Conservation (phyloP, 2,797 vertebrate genomes). For the Tragelaphus oryx region DNA sequence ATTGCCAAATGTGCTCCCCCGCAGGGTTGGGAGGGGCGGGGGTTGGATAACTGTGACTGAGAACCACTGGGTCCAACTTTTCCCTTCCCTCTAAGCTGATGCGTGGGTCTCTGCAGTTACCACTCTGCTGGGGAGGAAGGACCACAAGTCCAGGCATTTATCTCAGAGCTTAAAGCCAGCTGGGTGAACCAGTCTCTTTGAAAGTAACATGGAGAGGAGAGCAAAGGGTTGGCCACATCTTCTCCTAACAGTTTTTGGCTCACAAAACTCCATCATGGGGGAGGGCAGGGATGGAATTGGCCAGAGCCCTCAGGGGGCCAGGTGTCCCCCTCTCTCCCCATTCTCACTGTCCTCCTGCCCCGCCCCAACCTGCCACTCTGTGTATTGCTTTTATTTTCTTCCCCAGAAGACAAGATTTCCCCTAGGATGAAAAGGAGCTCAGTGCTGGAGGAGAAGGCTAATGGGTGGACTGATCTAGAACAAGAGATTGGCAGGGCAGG, state of each 20-base stretch:
- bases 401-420: not conserved
- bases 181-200: not conserved
- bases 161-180: not conserved
- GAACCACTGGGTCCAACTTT: not conserved
- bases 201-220: not conserved
- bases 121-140: not conserved
- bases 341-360: not conserved
- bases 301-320: not conserved
- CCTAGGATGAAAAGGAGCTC: not conserved
- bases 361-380: not conserved
- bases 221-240: not conserved
- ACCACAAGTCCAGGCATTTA: not conserved
- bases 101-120: not conserved
- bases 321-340: not conserved
- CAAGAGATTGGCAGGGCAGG: not conserved
- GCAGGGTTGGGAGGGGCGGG: accelerated
- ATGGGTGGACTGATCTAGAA: not conserved
- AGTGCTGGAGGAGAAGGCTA: not conserved
- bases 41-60: not conserved
- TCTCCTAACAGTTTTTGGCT: not conserved
- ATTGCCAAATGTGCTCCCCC: not conserved
- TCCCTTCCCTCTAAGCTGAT: not conserved
- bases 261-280: not conserved
- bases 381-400: not conserved
- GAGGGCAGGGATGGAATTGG: not conserved